Evolutionary conservation across 2,113 vertebrate genomes (phyloP).

Genomic region (Dipodomys ordii): DNA sequence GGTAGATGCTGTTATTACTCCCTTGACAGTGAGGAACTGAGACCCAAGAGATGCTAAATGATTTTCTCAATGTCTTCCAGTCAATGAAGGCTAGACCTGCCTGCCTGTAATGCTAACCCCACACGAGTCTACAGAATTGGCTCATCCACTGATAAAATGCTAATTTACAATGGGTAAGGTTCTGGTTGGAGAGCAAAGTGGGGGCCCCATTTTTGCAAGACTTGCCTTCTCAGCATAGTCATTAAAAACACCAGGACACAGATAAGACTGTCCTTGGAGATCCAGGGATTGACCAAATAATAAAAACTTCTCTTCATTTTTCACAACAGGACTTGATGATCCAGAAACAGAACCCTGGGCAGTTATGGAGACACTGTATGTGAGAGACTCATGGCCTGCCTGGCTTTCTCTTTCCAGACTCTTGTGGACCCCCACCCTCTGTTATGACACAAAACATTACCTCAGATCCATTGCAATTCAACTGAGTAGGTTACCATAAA

Average conservation of each 20-base stretch:
- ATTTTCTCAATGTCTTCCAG: neutral
- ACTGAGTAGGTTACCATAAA: slow-evolving; percentile 54
- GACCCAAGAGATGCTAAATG: neutral
- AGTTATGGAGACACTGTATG: neutral
- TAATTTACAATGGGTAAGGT: neutral
- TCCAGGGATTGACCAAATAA: neutral
- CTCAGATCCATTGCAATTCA: slow-evolving; percentile 65
- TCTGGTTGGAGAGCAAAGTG: neutral
- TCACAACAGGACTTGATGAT: neutral
- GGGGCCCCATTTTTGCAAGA: neutral
- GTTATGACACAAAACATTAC: slow-evolving; percentile 70
- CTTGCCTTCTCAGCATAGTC: neutral
- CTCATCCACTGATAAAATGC: neutral
- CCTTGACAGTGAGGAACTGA: neutral
- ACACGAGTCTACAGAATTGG: neutral
- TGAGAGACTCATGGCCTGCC: neutral
- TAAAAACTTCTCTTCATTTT: neutral
- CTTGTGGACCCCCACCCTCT: slow-evolving; percentile 26
- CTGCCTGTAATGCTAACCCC: too few species aligned
- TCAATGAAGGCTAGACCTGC: neutral
- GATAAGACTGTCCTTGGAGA: neutral
- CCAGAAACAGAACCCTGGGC: neutral
- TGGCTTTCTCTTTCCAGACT: slow-evolving; percentile 27
- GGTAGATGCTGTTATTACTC: neutral
- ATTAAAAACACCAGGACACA: neutral